These are phyloP conservation scores for Ditylenchus dipsaci DNA, from an alignment of 1,140 invertebrate genomes.

Conservation along the genomic window DNA sequence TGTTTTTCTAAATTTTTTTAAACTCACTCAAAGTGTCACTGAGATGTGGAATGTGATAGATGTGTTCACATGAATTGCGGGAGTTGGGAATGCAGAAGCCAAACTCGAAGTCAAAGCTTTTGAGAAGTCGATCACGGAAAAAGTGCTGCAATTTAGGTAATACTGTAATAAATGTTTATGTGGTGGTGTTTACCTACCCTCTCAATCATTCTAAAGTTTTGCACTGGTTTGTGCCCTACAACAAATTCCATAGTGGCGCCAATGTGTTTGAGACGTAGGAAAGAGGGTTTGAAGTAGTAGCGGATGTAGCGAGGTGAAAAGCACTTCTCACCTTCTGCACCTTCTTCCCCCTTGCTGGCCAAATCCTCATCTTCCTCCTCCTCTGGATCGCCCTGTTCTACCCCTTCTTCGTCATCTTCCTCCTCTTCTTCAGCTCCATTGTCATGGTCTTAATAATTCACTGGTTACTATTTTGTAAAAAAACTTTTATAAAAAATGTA, in stretches of 20 bases:
- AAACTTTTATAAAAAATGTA: too few species aligned
- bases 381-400: not conserved
- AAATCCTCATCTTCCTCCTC: slow-evolving; percentile 17
- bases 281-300: slow-evolving; percentile 84
- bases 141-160: slow-evolving; percentile 67
- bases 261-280: slow-evolving; percentile 70
- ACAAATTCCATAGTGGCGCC: slow-evolving; percentile 97
- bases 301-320: slow-evolving; percentile 82
- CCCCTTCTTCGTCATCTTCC: slow-evolving; percentile 17
- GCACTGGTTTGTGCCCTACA: slow-evolving; percentile 81
- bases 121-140: slow-evolving; percentile 84
- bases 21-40: slow-evolving; percentile 76
- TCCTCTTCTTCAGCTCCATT: slow-evolving; percentile 23
- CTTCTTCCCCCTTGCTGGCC: not conserved
- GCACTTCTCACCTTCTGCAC: slow-evolving; percentile 60
- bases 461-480: too few species aligned
- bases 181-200: slow-evolving; percentile 59
- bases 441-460: slow-evolving; percentile 14
- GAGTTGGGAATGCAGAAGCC: slow-evolving; percentile 97
- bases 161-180: not conserved
- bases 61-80: slow-evolving; percentile 94
- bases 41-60: slow-evolving; percentile 92
- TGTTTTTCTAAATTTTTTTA: slow-evolving; percentile 1
- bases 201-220: slow-evolving; percentile 97
- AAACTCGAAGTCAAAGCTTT: slow-evolving; percentile 99